Conservation (phyloP, 2,113 vertebrate genomes). For the Charadrius vociferus region DNA sequence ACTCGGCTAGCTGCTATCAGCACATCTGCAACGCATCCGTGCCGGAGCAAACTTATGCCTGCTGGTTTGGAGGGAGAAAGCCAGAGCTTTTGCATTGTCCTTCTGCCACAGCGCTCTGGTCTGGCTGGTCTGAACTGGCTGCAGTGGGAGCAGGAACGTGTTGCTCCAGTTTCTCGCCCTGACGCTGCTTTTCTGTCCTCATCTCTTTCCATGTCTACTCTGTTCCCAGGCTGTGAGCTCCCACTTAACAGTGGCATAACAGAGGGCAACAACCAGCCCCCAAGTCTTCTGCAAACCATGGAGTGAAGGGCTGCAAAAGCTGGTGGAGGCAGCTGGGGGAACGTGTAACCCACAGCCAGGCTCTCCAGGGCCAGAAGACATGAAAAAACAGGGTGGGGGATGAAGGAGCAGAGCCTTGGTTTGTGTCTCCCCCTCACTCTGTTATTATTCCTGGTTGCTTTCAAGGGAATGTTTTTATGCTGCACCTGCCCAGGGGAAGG, state of each 20-base stretch:
- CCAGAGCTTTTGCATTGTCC: neutral
- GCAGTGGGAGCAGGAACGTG: neutral
- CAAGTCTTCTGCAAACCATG: neutral
- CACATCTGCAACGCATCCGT: conserved; percentile 2
- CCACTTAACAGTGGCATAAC: neutral
- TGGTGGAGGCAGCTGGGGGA: neutral
- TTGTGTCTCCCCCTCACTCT: neutral
- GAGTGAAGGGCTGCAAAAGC: neutral
- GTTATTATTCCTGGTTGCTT: neutral
- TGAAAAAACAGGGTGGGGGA: neutral
- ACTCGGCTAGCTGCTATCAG: conserved; percentile 30
- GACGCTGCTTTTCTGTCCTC: neutral
- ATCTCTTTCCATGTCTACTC: neutral
- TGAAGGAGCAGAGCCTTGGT: neutral
- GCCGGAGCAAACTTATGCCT: neutral
- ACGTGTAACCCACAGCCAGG: neutral
- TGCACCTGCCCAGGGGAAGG: neutral
- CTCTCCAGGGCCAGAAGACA: neutral
- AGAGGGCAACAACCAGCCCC: neutral
- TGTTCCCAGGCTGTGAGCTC: neutral
- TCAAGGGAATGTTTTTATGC: neutral
- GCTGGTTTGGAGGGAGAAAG: neutral
- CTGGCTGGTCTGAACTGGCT: conserved; percentile 1
- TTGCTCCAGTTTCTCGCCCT: neutral
- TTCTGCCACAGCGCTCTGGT: neutral